Conservation (phyloP, 1,140 invertebrate genomes). For the Calephelis nemesis region DNA sequence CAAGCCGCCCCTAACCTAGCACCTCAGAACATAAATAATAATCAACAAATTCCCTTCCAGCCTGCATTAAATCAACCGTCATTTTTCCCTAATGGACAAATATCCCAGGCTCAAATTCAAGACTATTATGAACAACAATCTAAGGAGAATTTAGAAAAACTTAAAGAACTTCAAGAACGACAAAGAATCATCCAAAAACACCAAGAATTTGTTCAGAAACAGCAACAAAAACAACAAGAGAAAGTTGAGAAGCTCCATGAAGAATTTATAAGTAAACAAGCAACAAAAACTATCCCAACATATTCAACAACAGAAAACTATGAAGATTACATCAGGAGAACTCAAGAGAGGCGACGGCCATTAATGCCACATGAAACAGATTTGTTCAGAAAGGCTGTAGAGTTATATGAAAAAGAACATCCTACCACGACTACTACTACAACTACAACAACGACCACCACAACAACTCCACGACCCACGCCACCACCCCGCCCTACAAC, state of each 20-base stretch:
- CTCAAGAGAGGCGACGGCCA: constrained; percentile 64
- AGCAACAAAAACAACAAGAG: constrained; percentile 84
- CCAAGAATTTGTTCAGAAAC: constrained; percentile 84
- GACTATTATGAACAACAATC: constrained; percentile 83
- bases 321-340: constrained; percentile 57
- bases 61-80: constrained; percentile 63
- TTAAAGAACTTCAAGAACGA: constrained; percentile 81
- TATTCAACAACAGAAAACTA: constrained; percentile 69
- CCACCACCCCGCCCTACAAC: constrained; percentile 43
- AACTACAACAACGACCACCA: constrained; percentile 73
- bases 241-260: constrained; percentile 83
- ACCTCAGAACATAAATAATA: constrained; percentile 39
- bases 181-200: constrained; percentile 85
- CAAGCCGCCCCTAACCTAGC: constrained; percentile 68
- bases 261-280: constrained; percentile 82
- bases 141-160: constrained; percentile 80
- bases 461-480: constrained; percentile 46
- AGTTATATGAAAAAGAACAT: constrained; percentile 73
- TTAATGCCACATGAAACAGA: constrained; percentile 71
- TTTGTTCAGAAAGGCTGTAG: constrained; percentile 74
- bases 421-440: constrained; percentile 70
- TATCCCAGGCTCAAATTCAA: constrained; percentile 74
- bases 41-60: constrained; percentile 58
- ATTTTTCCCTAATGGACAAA: constrained; percentile 77
- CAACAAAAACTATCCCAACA: constrained; percentile 79